Evolutionary conservation across 2,113 vertebrate genomes (phyloP).

Genomic region (Bubo bubo): DNA sequence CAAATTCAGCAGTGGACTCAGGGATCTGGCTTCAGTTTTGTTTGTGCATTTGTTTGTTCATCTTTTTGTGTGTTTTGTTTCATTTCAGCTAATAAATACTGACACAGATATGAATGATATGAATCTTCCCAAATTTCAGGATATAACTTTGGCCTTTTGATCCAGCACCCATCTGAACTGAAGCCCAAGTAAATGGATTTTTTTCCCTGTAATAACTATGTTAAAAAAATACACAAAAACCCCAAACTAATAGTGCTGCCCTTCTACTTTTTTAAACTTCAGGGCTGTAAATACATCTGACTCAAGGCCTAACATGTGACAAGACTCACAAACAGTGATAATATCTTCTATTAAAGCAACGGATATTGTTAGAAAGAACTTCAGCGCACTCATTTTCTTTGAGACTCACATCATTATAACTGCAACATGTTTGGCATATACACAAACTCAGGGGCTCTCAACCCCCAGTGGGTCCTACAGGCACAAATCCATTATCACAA

Average conservation of each 20-base stretch:
- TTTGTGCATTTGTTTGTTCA: not conserved
- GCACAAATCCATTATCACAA: conserved; percentile 36
- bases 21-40: not conserved
- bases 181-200: not conserved
- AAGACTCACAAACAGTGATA: conserved; percentile 37
- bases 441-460: not conserved
- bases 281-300: not conserved
- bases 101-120: not conserved
- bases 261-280: not conserved
- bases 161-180: not conserved
- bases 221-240: not conserved
- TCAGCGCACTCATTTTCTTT: conserved; percentile 30
- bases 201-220: not conserved
- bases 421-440: not conserved
- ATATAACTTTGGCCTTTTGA: conserved; percentile 11
- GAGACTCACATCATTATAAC: not conserved
- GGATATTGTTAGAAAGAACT: conserved; percentile 50
- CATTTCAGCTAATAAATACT: not conserved
- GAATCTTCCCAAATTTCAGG: not conserved
- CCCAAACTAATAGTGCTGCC: not conserved
- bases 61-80: not conserved
- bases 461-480: not conserved
- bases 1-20: fast-evolving
- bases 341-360: conserved; percentile 51
- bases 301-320: not conserved